Percentiles rank a stretch among this genome's conserved stretches.
These are phyloP conservation scores for Palythoa grandiflora DNA, from an alignment of 92 coral and sea anemone genomes.

Conservation along the genomic window DNA sequence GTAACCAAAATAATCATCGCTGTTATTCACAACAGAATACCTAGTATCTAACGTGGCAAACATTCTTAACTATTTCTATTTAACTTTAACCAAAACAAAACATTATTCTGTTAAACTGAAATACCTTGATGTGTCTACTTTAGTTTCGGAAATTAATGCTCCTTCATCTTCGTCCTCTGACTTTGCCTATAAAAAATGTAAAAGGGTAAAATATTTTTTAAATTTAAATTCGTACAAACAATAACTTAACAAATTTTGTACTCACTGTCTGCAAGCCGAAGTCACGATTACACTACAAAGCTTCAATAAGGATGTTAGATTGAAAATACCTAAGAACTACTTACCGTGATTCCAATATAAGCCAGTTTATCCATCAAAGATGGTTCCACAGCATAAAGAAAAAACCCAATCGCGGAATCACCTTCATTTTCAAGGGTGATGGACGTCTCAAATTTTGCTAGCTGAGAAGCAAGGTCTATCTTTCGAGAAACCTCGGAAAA, in stretches of 20 bases:
- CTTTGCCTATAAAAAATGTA: slow-evolving; percentile 64
- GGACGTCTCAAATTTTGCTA: slow-evolving; percentile 83
- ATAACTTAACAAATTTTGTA: background rate
- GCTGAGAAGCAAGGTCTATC: slow-evolving; percentile 94
- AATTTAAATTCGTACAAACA: background rate
- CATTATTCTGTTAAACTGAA: background rate
- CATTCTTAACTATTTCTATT: background rate
- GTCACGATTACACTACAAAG: slow-evolving; percentile 16
- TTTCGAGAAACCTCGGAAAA: slow-evolving; percentile 90
- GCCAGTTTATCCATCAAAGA: slow-evolving; percentile 90
- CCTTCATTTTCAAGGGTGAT: slow-evolving; percentile 92
- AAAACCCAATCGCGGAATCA: slow-evolving; percentile 71
- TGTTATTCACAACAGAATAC: background rate
- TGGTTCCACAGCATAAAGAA: slow-evolving; percentile 87
- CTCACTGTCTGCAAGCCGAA: background rate
- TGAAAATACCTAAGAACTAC: slow-evolving; percentile 10
- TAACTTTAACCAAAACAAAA: background rate
- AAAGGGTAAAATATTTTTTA: slow-evolving; percentile 31
- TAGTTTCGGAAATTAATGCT: slow-evolving; percentile 11
- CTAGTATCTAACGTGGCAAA: slow-evolving; percentile 8
- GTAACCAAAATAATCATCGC: background rate
- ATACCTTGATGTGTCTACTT: slow-evolving; percentile 20
- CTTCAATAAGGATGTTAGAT: background rate
- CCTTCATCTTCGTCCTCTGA: slow-evolving; percentile 82
- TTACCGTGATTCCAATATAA: slow-evolving; percentile 83